Base-by-base conservation (phyloP, 2,797 vertebrate species). In the Emys orbicularis region DNA sequence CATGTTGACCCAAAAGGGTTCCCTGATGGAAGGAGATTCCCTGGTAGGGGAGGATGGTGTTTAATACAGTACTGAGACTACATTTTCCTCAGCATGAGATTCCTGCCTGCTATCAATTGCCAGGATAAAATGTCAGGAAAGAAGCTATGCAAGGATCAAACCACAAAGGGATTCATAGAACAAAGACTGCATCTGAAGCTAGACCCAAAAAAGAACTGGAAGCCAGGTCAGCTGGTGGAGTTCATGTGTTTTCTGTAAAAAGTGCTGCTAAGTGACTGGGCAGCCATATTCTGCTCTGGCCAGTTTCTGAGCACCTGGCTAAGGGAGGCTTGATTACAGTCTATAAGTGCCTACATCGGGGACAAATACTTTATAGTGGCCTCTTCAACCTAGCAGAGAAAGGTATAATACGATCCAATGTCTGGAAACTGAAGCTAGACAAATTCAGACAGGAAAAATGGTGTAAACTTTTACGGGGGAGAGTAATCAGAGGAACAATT, bases 241-340 rank as follows among this genome's bases (percentile, higher is more conserved):
- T 12, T 25, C 89, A 4, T 19, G 11, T 54, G 19, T 59, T 94
- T 90, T 53, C 31, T 79, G 34, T 52, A 57, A 83, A 34, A 16
- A 90, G 5, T 52, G 72, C 15, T 49, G 61, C 11, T 29, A 21
- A 74, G 82, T 0, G 0, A 83, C 29, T 31, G 8, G 37, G 13
- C 11, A 44, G 16, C 18, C 41, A 47, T 12, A 59, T 29, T 47
- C 25, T 44, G 25, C 52, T 91, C 59, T 81, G 12, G 4, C 0
- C 16, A 77, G 13, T 13, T 31, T 61, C 88, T 0, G 0, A 5
- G 1, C 0, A 61, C 29, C 59, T 61, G 59, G 59, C 3, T 61
- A 34, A 61, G 59, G 13, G 59, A 31, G 29, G 59, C 59, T 61
- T 61, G 59, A 61, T 16, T 61, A 31, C 59, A 34, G 57, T 59